phyloP scores from a whole-genome alignment of 1,140 invertebrate species.

The Hirudo medicinalis region DNA sequence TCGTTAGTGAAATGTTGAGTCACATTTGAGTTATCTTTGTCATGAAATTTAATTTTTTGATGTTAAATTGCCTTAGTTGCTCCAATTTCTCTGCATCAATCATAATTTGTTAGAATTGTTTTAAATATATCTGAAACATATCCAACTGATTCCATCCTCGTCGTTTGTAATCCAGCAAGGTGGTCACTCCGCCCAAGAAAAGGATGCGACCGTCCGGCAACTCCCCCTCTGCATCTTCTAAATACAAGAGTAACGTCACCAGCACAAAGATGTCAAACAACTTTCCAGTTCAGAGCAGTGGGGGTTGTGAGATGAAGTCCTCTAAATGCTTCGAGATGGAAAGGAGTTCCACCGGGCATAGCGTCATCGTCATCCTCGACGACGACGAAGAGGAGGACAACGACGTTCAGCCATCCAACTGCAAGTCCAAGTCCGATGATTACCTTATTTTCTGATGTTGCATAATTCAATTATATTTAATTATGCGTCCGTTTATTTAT shows the following conservation, averaged over 20 bases:
- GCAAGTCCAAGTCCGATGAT: not conserved
- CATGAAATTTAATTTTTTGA: too few relatives aligned
- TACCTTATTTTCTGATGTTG: too few relatives aligned
- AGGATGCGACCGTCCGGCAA: not conserved
- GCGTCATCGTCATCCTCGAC: slow-evolving; percentile 17
- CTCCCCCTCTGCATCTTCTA: not conserved
- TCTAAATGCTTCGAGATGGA: not conserved
- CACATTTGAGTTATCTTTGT: too few relatives aligned
- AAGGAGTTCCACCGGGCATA: slow-evolving; percentile 15
- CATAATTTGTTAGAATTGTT: too few relatives aligned
- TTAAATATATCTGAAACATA: too few relatives aligned
- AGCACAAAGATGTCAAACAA: not conserved
- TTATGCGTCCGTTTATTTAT: too few relatives aligned
- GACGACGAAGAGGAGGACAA: slow-evolving; percentile 5
- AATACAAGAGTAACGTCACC: not conserved
- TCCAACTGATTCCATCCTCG: too few relatives aligned
- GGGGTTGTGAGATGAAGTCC: not conserved
- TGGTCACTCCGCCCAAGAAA: slow-evolving; percentile 15
- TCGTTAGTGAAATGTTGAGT: too few relatives aligned
- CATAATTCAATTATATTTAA: too few relatives aligned
- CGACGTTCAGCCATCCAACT: not conserved
- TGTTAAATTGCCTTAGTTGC: too few relatives aligned
- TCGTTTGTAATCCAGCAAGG: not conserved
- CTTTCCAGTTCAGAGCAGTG: not conserved
- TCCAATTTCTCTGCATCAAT: too few relatives aligned